These are phyloP conservation scores for Phania funesta DNA, from an alignment of 2,888 invertebrate genomes.

Conservation along the genomic window DNA sequence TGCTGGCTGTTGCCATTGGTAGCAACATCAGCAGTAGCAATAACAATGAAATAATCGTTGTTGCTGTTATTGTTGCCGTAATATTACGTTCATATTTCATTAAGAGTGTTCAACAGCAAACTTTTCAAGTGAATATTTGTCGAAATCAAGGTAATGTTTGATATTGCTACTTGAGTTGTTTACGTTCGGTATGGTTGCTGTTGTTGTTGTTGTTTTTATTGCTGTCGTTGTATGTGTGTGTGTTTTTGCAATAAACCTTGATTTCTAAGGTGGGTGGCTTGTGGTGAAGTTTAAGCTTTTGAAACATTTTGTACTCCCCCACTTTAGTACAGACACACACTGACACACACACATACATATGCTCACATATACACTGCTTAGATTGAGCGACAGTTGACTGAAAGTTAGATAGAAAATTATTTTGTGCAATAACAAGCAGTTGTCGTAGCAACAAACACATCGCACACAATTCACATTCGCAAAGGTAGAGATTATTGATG, in stretches of 20 bases:
- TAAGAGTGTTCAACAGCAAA: conserved; percentile 55
- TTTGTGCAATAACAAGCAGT: conserved; percentile 63
- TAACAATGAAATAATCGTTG: conserved; percentile 20
- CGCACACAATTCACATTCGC: conserved; percentile 58
- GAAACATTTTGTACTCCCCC: conserved; percentile 24
- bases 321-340: neutral
- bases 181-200: conserved; percentile 23
- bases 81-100: conserved; percentile 16
- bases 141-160: conserved; percentile 69
- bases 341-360: neutral
- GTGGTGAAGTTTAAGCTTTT: neutral
- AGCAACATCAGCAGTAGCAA: conserved; percentile 34
- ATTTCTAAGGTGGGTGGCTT: conserved; percentile 15
- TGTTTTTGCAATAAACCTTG: neutral
- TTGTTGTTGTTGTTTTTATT: neutral
- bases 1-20: conserved; percentile 55
- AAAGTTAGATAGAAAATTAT: conserved; percentile 40
- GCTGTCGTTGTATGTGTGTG: neutral
- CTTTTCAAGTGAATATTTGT: conserved; percentile 62
- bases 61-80: conserved; percentile 22
- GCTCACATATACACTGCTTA: no score
- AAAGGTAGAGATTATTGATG: conserved; percentile 61
- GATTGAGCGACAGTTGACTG: conserved; percentile 19
- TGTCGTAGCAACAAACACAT: conserved; percentile 64
- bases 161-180: conserved; percentile 71